These are phyloP conservation scores for Apodemus speciosus DNA, from an alignment of 2,113 vertebrate species.

Conservation along the genomic window DNA sequence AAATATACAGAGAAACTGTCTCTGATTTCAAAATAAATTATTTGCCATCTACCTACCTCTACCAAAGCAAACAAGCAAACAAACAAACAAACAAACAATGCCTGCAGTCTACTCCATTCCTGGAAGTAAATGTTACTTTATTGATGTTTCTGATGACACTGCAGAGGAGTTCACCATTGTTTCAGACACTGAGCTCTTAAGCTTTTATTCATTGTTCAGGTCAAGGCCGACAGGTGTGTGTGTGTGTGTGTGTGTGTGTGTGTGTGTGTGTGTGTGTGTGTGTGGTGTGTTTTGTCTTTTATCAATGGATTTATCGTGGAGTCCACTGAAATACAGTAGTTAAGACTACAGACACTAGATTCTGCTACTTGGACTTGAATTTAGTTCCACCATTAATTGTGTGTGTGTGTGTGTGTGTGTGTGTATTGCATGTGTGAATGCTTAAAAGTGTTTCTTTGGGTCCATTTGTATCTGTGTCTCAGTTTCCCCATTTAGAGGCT, in stretches of 20 bases:
- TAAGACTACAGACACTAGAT: not conserved
- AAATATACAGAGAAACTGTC: not conserved
- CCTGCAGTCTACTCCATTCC: not conserved
- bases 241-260: not conserved
- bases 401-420: not conserved
- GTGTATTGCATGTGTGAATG: not conserved
- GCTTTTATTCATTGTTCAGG: not conserved
- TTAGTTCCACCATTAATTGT: not conserved
- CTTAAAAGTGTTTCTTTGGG: not conserved
- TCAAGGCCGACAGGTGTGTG: not conserved
- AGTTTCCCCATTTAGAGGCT: not conserved
- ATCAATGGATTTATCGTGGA: not conserved
- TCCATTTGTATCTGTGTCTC: not conserved
- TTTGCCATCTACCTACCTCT: conserved; percentile 14
- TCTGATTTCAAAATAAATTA: conserved; percentile 17
- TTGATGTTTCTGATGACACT: not conserved
- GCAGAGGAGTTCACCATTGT: not conserved
- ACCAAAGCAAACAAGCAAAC: not conserved
- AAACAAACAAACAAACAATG: not conserved
- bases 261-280: not conserved
- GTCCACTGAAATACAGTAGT: not conserved
- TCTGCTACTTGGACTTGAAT: not conserved
- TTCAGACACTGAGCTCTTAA: not conserved
- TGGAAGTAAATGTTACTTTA: conserved; percentile 42
- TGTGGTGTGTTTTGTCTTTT: not conserved